Evolutionary conservation across 2,113 vertebrate species (phyloP).

Genomic region (Dermatemys mawii): DNA sequence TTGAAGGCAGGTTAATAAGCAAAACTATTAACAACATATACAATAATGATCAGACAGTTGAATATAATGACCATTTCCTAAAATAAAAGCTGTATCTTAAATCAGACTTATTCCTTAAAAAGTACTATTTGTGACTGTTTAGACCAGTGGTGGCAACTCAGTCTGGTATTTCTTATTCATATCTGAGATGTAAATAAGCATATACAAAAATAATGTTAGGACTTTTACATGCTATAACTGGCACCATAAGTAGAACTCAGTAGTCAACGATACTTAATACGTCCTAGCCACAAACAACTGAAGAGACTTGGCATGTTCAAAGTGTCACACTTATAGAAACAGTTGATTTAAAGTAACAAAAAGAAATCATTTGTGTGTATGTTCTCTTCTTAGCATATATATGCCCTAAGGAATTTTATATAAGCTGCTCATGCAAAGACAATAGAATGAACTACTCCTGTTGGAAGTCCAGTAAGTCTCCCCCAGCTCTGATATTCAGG

Average conservation of each 20-base stretch:
- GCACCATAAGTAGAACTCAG: background rate
- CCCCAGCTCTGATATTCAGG: background rate
- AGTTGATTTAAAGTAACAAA: too few species aligned
- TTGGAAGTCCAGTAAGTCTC: background rate
- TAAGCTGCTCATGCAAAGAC: background rate
- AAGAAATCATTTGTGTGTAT: fast-evolving
- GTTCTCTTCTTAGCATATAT: background rate
- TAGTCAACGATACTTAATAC: fast-evolving
- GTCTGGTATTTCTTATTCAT: fast-evolving
- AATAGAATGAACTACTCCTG: background rate
- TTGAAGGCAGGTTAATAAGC: background rate
- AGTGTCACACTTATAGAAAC: background rate
- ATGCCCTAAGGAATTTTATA: background rate
- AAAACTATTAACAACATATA: fast-evolving
- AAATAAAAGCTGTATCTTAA: background rate
- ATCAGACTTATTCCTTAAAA: background rate
- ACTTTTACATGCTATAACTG: background rate
- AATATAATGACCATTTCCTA: background rate
- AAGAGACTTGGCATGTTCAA: fast-evolving
- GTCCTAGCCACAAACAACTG: background rate
- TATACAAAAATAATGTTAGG: too few species aligned
- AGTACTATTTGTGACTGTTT: background rate
- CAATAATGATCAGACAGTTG: fast-evolving
- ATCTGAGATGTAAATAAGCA: fast-evolving
- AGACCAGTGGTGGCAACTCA: fast-evolving